Evolutionary conservation across 2,113 vertebrate genomes (phyloP), one percentile per base, ranked within the genome.

Genomic region (Symphodus melops): DNA sequence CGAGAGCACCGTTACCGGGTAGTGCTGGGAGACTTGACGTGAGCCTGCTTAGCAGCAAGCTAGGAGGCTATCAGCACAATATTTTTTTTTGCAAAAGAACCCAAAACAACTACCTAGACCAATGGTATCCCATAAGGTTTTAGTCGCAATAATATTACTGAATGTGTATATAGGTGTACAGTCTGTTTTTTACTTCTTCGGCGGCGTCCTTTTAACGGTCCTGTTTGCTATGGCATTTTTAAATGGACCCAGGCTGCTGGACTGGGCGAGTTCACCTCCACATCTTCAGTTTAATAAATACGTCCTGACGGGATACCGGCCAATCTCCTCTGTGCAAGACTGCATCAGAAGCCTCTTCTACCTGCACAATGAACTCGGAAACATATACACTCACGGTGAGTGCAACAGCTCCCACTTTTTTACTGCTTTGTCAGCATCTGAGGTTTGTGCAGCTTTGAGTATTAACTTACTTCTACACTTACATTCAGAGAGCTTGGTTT

Each of bases 301-400:
- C 89, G 96, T 98, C 56, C 91, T 98, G 28, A 97, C 96, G 0
- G 96, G 96, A 13, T 98, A 97, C 90, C 94, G 96, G 77, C 96
- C 96, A 0, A 93, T 94, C 78, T 96, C 96, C 54, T 96, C 96
- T 1, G 94, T 96, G 89, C 95, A 95, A 3, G 96, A 96, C 86
- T 97, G 96, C 79, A 87, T 97, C 86, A 87, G 94, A 44, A 98
- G 96, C 87, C 94, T 98, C 72, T 97, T 97, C 69, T 98, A 98
- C 91, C 93, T 97, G 82, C 96, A 98, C 95, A 98, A 98, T 79
- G 96, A 98, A 72, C 92, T 97, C 63, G 96, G 96, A 12, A 98
- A 98, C 94, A 97, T 97, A 75, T 97, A 98, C 92, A 97, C 96
- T 19, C 96, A 98, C 75, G 96, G 96, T 98, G 93, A 95, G 96